Conservation (phyloP, 2,797 vertebrate genomes). For the Lepilemur septentrionalis region DNA sequence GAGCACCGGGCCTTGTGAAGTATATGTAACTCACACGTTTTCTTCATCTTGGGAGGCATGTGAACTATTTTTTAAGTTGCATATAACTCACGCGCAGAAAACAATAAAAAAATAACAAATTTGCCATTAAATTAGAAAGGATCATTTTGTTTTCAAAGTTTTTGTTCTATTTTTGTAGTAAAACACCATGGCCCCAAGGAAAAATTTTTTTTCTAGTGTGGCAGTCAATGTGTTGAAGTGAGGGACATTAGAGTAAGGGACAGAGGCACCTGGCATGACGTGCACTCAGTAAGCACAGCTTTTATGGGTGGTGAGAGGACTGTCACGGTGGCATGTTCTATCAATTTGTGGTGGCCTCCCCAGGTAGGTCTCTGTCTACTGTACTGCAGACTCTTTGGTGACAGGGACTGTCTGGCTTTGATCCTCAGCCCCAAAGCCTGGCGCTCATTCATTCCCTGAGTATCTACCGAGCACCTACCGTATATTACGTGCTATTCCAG, state of each 20-base stretch:
- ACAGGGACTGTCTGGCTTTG: neutral
- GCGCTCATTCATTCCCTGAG: neutral
- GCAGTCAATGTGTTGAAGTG: too few relatives aligned
- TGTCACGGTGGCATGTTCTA: neutral
- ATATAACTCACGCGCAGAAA: too few relatives aligned
- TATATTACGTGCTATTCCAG: neutral
- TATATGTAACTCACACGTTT: too few relatives aligned
- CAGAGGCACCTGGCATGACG: rapidly evolving
- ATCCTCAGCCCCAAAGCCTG: neutral
- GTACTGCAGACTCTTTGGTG: neutral
- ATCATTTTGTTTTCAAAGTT: too few relatives aligned
- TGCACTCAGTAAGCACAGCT: neutral
- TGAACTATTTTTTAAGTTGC: too few relatives aligned
- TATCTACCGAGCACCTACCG: neutral
- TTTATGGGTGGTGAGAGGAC: neutral
- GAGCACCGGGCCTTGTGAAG: too few relatives aligned
- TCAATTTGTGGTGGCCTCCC: neutral
- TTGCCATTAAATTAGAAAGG: too few relatives aligned
- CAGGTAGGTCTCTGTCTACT: neutral
- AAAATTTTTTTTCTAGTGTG: too few relatives aligned
- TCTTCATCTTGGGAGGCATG: too few relatives aligned
- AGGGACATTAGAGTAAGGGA: neutral
- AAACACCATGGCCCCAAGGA: too few relatives aligned
- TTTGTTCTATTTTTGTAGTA: too few relatives aligned
- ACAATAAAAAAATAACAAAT: too few relatives aligned